These are phyloP conservation scores for Dreissena polymorpha DNA, from an alignment of 1,140 invertebrate genomes.

Conservation along the genomic window DNA sequence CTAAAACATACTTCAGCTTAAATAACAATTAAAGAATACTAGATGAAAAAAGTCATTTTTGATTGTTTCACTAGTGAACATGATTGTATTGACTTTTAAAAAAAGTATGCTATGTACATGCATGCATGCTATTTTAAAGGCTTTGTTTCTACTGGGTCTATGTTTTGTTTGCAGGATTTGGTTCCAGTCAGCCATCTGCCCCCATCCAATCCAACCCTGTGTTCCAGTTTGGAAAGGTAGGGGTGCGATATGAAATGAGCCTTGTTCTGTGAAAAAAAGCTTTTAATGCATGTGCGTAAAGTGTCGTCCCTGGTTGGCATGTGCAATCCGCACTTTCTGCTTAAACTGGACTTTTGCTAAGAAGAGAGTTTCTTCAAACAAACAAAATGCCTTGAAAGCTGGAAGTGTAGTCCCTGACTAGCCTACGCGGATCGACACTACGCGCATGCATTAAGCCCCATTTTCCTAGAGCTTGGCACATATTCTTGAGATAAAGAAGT, in stretches of 20 bases:
- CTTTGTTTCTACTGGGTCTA: neutral
- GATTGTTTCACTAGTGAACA: neutral
- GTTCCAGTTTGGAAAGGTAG: conserved; percentile 40
- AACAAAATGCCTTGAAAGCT: too few species aligned
- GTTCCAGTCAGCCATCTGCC: conserved; percentile 17
- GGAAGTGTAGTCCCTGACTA: too few species aligned
- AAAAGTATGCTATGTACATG: neutral
- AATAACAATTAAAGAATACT: neutral
- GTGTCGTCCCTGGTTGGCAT: too few species aligned
- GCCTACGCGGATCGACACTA: too few species aligned
- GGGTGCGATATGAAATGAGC: neutral
- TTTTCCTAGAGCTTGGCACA: neutral
- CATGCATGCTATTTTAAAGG: neutral
- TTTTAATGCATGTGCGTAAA: too few species aligned
- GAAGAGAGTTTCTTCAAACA: too few species aligned
- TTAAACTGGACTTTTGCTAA: too few species aligned
- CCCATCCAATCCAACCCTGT: conserved; percentile 2
- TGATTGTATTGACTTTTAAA: neutral
- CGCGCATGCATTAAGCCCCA: too few species aligned
- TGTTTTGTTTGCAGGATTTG: conserved; percentile 15
- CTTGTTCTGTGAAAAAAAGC: too few species aligned
- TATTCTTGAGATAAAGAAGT: too few species aligned
- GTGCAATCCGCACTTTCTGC: too few species aligned
- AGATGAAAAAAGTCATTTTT: neutral
- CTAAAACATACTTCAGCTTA: neutral